These are phyloP conservation scores for Orthonevra nobilis DNA, from an alignment of 2,888 invertebrate species.

Conservation along the genomic window DNA sequence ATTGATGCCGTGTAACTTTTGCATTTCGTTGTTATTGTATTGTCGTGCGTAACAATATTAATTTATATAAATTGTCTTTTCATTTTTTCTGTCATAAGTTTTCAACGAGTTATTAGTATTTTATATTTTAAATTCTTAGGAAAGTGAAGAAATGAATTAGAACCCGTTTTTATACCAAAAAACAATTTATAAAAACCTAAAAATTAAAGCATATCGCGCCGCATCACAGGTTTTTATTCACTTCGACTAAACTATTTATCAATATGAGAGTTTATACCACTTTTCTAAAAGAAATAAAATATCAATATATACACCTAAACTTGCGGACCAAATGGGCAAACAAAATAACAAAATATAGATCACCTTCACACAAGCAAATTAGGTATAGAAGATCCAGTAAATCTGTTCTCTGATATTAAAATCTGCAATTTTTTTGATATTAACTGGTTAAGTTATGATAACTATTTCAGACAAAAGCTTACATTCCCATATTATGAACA, in stretches of 20 bases:
- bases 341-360: constrained; percentile 6
- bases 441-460: constrained; percentile 32
- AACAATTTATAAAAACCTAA: constrained; percentile 29
- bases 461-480: constrained; percentile 26
- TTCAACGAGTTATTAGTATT: too few relatives aligned
- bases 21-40: constrained; percentile 40
- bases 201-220: constrained; percentile 62
- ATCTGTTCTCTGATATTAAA: constrained; percentile 47
- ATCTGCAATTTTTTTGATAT: constrained; percentile 47
- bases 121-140: too few relatives aligned
- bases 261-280: constrained; percentile 22
- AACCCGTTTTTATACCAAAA: constrained; percentile 52
- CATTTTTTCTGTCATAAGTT: too few relatives aligned
- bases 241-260: constrained; percentile 31
- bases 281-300: constrained; percentile 11
- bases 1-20: constrained; percentile 45
- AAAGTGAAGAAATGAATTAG: too few relatives aligned
- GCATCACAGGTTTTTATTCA: constrained; percentile 54
- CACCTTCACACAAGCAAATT: constrained; percentile 20
- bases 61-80: not conserved
- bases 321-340: constrained; percentile 60
- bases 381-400: constrained; percentile 13
- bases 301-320: constrained; percentile 21
- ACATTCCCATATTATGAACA: constrained; percentile 50
- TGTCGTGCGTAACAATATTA: constrained; percentile 26